Percentiles rank a stretch among this genome's conserved stretches.
phyloP scores from a whole-genome alignment of 2,888 invertebrate genomes.

The Watsonalla cultraria region DNA sequence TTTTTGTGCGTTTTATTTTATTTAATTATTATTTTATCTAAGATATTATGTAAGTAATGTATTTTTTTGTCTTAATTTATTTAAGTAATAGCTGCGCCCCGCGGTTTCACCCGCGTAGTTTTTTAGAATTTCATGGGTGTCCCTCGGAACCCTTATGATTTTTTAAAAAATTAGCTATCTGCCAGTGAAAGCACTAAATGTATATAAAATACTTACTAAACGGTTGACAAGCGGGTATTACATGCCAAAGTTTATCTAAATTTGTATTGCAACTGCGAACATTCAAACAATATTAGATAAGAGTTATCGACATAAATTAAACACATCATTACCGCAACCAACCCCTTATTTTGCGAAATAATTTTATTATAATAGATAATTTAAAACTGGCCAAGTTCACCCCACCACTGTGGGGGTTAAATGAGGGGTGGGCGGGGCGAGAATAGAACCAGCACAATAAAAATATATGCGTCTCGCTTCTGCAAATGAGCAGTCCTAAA shows the following conservation, averaged over 20 bases:
- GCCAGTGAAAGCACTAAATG: too few relatives aligned
- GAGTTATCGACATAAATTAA: conserved; percentile 68
- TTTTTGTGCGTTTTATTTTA: too few relatives aligned
- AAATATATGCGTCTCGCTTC: conserved; percentile 61
- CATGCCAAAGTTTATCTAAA: background rate
- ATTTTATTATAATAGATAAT: conserved; percentile 79
- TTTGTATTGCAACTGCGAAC: conserved; percentile 22
- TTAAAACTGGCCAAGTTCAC: conserved; percentile 75
- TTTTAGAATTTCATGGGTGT: too few relatives aligned
- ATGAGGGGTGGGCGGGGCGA: conserved; percentile 67
- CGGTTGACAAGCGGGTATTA: too few relatives aligned
- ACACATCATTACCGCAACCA: conserved; percentile 75
- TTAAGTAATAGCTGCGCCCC: too few relatives aligned
- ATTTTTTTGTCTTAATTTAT: too few relatives aligned
- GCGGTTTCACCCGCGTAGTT: too few relatives aligned
- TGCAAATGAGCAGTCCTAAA: conserved; percentile 73
- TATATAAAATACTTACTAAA: too few relatives aligned
- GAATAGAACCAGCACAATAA: conserved; percentile 53
- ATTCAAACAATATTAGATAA: conserved; percentile 26
- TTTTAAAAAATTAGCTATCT: too few relatives aligned
- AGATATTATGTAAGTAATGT: too few relatives aligned
- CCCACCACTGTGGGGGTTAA: conserved; percentile 65
- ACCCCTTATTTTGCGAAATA: conserved; percentile 76
- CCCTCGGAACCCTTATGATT: too few relatives aligned
- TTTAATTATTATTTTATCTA: too few relatives aligned